Evolutionary conservation across 1,140 invertebrate genomes (phyloP).

Genomic region (Drosophila asahinai): DNA sequence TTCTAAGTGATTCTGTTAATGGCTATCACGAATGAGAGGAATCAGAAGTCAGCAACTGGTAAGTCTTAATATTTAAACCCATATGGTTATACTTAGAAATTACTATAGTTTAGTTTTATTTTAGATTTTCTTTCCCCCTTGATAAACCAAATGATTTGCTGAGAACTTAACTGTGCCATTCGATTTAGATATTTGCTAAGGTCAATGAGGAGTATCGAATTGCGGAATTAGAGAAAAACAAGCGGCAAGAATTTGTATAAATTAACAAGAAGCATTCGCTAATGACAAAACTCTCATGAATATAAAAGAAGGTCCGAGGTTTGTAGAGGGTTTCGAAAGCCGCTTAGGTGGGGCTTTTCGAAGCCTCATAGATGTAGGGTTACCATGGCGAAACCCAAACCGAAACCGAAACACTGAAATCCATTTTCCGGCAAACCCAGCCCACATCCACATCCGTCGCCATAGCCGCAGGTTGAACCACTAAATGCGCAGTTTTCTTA

Average conservation of each 20-base stretch:
- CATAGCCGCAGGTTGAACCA: constrained; percentile 12
- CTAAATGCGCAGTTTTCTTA: constrained; percentile 19
- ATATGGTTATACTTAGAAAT: background rate
- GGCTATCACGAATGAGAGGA: background rate
- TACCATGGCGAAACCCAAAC: constrained; percentile 4
- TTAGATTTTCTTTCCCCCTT: background rate
- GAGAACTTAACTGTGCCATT: background rate
- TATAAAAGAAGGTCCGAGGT: background rate
- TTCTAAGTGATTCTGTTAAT: constrained; percentile 32
- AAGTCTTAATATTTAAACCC: background rate
- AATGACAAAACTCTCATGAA: background rate
- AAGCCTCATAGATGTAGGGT: constrained; percentile 5
- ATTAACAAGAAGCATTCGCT: background rate
- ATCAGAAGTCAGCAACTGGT: background rate
- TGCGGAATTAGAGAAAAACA: constrained; percentile 4
- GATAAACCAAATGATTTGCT: background rate
- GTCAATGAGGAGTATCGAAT: constrained; percentile 12
- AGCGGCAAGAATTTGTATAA: constrained; percentile 3
- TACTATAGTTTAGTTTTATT: background rate
- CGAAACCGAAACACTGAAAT: constrained; percentile 17
- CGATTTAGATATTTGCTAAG: constrained; percentile 13
- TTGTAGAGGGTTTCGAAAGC: constrained; percentile 16
- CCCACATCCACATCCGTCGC: constrained; percentile 7
- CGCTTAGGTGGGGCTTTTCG: constrained; percentile 1
- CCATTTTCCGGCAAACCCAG: constrained; percentile 20